phyloP scores from a whole-genome alignment of 2,113 vertebrate species.

The Motacilla alba region DNA sequence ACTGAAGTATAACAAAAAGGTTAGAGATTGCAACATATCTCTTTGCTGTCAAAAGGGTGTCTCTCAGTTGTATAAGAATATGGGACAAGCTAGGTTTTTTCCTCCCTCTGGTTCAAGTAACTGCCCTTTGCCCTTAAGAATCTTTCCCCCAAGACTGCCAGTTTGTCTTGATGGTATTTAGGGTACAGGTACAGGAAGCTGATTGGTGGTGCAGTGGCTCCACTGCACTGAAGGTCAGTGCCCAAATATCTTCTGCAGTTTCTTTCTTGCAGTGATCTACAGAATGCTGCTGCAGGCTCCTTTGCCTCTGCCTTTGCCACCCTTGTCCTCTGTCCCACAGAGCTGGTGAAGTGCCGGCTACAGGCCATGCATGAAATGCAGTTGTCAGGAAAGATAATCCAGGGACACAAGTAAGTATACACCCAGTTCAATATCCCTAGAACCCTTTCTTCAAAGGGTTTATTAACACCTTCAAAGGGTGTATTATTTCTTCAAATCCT shows the following conservation, averaged over 20 bases:
- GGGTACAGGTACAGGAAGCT: not conserved
- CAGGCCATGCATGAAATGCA: conserved; percentile 96
- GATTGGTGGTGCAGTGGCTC: not conserved
- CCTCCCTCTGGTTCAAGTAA: not conserved
- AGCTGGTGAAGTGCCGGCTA: conserved; percentile 95
- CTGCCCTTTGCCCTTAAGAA: not conserved
- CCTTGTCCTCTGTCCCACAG: conserved; percentile 90
- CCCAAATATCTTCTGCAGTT: not conserved
- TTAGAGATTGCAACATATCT: not conserved
- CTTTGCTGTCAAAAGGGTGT: not conserved
- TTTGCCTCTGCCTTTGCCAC: conserved; percentile 91
- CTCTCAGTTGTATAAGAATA: not conserved
- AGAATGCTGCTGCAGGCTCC: conserved; percentile 91
- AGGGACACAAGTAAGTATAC: conserved; percentile 83
- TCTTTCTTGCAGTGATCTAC: conserved; percentile 81
- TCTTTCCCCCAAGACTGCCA: not conserved
- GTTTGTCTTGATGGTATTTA: not conserved
- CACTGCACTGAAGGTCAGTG: not conserved
- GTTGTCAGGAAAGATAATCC: conserved; percentile 81
- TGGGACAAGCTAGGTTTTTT: not conserved
- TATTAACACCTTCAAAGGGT: too few relatives aligned
- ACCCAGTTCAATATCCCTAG: not conserved
- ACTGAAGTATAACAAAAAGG: not conserved
- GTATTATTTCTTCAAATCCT: not conserved
- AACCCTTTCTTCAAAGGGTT: not conserved